Conservation (phyloP, 2,797 vertebrate species). For the Acropternis orthonyx region DNA sequence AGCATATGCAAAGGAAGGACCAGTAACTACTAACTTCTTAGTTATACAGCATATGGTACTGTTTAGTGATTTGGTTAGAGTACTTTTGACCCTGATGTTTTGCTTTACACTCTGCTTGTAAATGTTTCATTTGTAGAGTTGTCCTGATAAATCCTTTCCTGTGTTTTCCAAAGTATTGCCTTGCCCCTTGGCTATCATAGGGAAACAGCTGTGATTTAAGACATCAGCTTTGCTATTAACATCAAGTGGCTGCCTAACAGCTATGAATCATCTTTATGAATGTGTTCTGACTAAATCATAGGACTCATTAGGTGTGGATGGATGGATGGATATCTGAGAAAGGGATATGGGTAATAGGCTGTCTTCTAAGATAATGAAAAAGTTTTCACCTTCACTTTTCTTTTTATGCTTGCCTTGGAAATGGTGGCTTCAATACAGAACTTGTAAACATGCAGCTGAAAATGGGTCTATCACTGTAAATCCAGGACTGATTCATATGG, state of each 20-base stretch:
- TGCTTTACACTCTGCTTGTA: constrained; percentile 50
- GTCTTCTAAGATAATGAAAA: constrained; percentile 30
- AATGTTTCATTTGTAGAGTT: constrained; percentile 44
- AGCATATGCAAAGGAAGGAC: background rate
- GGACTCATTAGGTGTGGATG: constrained; percentile 66
- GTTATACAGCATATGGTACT: background rate
- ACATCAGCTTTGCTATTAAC: constrained; percentile 63
- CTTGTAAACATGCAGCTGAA: background rate
- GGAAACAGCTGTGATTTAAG: constrained; percentile 73
- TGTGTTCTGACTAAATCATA: constrained; percentile 53
- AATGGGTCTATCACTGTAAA: background rate
- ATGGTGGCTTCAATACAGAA: background rate
- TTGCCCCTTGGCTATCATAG: constrained; percentile 66
- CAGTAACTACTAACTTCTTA: background rate
- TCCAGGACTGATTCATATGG: background rate
- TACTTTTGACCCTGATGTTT: constrained; percentile 11
- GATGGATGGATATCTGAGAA: constrained; percentile 38
- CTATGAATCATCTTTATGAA: constrained; percentile 69
- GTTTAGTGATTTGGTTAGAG: background rate
- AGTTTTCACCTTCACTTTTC: constrained; percentile 37
- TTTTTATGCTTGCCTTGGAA: background rate
- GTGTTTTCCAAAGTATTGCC: constrained; percentile 57
- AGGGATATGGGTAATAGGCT: constrained; percentile 27
- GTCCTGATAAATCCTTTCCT: constrained; percentile 52
- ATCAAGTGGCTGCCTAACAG: constrained; percentile 62